Conservation (phyloP, 2,113 vertebrate genomes). For the Hemiscyllium ocellatum region DNA sequence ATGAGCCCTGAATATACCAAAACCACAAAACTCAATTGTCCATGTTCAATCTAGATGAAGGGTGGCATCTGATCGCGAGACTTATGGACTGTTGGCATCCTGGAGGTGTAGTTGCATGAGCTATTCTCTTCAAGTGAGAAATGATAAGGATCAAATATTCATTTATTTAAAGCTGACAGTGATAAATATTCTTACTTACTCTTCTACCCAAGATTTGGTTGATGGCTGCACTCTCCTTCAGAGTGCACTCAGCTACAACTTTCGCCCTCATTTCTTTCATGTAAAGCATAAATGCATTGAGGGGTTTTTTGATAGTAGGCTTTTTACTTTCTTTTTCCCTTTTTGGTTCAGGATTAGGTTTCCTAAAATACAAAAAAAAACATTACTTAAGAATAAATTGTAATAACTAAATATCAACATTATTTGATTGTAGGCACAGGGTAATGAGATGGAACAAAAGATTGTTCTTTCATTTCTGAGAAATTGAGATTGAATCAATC, state of each 20-base stretch:
- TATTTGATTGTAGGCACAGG: not conserved
- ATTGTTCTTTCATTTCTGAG: slow-evolving; percentile 12
- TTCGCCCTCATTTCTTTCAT: slow-evolving; percentile 99
- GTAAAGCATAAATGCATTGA: slow-evolving; percentile 98
- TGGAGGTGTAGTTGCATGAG: not conserved
- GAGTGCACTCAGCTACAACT: slow-evolving; percentile 94
- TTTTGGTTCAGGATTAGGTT: slow-evolving; percentile 81
- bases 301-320: slow-evolving; percentile 95
- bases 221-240: slow-evolving; percentile 97
- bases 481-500: not conserved
- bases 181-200: slow-evolving; percentile 59
- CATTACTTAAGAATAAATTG: not conserved
- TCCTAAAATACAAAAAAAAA: slow-evolving; percentile 57
- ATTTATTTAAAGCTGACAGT: not conserved
- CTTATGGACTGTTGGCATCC: not conserved
- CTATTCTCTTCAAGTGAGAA: not conserved
- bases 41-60: not conserved
- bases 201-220: slow-evolving; percentile 95
- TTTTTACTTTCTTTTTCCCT: slow-evolving; percentile 95
- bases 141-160: not conserved
- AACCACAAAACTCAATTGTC: too few species aligned
- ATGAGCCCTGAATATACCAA: not conserved
- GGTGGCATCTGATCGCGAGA: not conserved
- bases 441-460: not conserved
- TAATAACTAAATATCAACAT: not conserved